These are phyloP conservation scores for Eudasyphora cyanicolor DNA, from an alignment of 2,888 invertebrate species.

Conservation along the genomic window DNA sequence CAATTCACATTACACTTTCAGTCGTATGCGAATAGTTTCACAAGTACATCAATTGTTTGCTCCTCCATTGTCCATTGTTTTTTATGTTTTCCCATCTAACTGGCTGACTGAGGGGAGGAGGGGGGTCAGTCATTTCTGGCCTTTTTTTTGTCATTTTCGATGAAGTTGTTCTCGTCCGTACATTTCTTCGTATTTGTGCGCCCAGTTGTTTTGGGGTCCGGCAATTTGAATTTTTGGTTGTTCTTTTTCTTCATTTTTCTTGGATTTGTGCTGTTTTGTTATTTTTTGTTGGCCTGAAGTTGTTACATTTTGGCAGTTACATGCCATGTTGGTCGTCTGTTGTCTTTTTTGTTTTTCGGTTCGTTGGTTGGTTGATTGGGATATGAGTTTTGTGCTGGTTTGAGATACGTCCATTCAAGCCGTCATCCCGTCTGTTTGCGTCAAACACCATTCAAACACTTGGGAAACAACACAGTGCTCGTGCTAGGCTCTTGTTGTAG, in stretches of 20 bases:
- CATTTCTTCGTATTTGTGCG: conserved; percentile 10
- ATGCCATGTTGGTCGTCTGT: conserved; percentile 40
- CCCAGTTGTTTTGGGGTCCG: conserved; percentile 40
- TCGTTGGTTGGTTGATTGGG: neutral
- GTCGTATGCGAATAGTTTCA: neutral
- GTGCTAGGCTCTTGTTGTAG: no score
- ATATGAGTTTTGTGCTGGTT: neutral
- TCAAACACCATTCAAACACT: conserved; percentile 26
- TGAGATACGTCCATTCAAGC: neutral
- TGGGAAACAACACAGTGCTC: no score
- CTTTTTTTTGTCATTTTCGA: conserved; percentile 6
- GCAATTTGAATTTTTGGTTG: no score
- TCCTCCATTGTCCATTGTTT: conserved; percentile 14
- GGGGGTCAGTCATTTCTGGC: no score
- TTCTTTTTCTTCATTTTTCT: conserved; percentile 37
- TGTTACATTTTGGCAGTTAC: conserved; percentile 60
- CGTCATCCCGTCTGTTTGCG: conserved; percentile 14
- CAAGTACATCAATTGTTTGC: conserved; percentile 34
- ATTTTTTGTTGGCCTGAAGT: neutral
- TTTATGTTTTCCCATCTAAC: conserved; percentile 33
- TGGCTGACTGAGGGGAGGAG: no score
- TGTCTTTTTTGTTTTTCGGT: conserved; percentile 44
- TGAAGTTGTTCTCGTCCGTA: neutral
- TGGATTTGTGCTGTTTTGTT: conserved; percentile 7
- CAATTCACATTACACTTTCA: neutral